These are phyloP conservation scores for Mesitornis unicolor DNA, from an alignment of 2,113 vertebrate species.

Conservation along the genomic window DNA sequence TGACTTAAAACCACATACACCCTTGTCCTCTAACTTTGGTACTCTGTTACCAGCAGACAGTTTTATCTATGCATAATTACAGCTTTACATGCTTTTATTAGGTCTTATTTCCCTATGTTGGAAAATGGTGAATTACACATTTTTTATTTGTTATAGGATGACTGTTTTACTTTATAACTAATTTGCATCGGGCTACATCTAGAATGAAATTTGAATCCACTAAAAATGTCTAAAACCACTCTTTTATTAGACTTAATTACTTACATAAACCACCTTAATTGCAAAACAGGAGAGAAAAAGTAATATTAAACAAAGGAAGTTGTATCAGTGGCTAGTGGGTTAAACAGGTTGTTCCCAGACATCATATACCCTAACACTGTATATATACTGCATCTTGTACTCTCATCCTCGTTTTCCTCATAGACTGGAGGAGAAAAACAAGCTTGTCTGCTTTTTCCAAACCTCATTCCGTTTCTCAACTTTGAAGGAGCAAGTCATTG, in stretches of 20 bases:
- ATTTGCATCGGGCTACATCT: neutral
- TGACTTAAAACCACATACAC: neutral
- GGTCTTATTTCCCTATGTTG: neutral
- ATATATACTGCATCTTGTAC: slow-evolving; percentile 10
- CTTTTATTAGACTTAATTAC: neutral
- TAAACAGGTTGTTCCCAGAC: neutral
- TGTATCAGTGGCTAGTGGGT: neutral
- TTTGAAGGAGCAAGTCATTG: neutral
- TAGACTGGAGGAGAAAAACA: neutral
- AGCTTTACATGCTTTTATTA: neutral
- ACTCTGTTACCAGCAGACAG: neutral
- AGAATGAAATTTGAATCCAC: neutral
- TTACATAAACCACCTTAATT: neutral
- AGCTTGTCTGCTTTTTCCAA: neutral
- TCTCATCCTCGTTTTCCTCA: slow-evolving; percentile 1
- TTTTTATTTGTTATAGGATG: neutral
- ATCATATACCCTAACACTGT: neutral
- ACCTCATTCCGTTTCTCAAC: neutral
- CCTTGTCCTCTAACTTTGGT: neutral
- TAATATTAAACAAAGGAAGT: neutral
- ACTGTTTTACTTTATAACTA: neutral
- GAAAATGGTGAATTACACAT: neutral
- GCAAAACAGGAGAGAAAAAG: neutral
- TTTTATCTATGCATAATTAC: neutral
- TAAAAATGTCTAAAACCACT: neutral